These are phyloP conservation scores for Alviniconcha marisindica DNA, from an alignment of 1,140 invertebrate genomes.

Conservation along the genomic window DNA sequence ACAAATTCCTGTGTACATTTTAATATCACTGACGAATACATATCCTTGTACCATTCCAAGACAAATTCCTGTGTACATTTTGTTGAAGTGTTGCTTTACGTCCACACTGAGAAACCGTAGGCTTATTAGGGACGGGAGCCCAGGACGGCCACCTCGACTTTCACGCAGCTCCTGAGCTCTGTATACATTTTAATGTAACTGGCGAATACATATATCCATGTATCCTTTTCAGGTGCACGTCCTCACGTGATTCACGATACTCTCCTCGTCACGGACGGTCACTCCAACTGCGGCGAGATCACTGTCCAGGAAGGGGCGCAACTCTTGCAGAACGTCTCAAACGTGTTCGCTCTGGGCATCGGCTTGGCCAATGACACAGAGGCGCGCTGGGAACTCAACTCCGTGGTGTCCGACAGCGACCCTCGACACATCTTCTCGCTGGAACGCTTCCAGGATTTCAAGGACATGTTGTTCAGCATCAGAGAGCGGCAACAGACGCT, in stretches of 20 bases:
- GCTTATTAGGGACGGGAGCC: too few species aligned
- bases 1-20: too few species aligned
- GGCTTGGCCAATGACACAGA: constrained; percentile 1
- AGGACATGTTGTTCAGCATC: constrained; percentile 25
- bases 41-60: too few species aligned
- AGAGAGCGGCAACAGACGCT: neutral
- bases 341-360: constrained; percentile 32
- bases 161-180: too few species aligned
- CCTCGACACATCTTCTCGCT: constrained; percentile 32
- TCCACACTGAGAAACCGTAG: too few species aligned
- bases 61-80: too few species aligned
- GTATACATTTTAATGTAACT: too few species aligned
- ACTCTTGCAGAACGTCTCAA: constrained; percentile 7
- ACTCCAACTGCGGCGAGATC: constrained; percentile 34
- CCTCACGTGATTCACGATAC: constrained; percentile 19
- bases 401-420: constrained; percentile 29
- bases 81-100: too few species aligned
- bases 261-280: constrained; percentile 34
- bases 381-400: constrained; percentile 28
- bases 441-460: constrained; percentile 29
- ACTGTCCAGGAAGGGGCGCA: constrained; percentile 24
- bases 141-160: too few species aligned
- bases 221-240: constrained; percentile 1
- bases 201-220: too few species aligned
- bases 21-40: too few species aligned